These are phyloP conservation scores for Coendou prehensilis DNA, from an alignment of 2,797 vertebrate species.

Conservation along the genomic window DNA sequence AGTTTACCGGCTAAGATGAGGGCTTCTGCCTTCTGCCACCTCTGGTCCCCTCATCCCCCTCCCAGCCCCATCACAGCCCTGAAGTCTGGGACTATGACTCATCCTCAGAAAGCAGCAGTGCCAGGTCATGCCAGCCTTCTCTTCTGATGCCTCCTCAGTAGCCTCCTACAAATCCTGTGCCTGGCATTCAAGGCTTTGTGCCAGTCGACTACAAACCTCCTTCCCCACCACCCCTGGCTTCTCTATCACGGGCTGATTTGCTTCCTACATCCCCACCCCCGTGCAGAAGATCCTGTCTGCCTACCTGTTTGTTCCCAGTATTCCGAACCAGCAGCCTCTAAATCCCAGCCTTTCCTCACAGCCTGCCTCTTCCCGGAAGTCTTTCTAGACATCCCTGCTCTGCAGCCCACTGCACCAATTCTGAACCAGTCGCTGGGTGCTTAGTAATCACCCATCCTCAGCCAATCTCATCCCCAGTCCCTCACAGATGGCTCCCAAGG, in stretches of 20 bases:
- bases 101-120: slow-evolving; percentile 58
- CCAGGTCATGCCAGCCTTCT: background rate
- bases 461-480: background rate
- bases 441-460: background rate
- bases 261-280: slow-evolving; percentile 25
- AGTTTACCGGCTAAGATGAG: background rate
- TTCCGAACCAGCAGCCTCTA: background rate
- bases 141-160: background rate
- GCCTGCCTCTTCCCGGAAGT: slow-evolving; percentile 12
- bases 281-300: background rate
- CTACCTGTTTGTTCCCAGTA: background rate
- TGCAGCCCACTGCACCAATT: background rate
- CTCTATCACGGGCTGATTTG: background rate
- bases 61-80: background rate
- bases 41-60: background rate
- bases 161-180: slow-evolving; percentile 18
- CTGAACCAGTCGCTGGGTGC: slow-evolving; percentile 7
- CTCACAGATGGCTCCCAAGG: background rate
- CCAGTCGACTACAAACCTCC: slow-evolving; percentile 29
- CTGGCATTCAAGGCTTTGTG: background rate
- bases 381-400: slow-evolving; percentile 16
- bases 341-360: slow-evolving; percentile 12
- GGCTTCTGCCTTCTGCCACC: background rate
- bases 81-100: slow-evolving; percentile 42
- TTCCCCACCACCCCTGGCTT: background rate